Evolutionary conservation across 2,888 invertebrate genomes (phyloP).

Genomic region (Molanna angustata): DNA sequence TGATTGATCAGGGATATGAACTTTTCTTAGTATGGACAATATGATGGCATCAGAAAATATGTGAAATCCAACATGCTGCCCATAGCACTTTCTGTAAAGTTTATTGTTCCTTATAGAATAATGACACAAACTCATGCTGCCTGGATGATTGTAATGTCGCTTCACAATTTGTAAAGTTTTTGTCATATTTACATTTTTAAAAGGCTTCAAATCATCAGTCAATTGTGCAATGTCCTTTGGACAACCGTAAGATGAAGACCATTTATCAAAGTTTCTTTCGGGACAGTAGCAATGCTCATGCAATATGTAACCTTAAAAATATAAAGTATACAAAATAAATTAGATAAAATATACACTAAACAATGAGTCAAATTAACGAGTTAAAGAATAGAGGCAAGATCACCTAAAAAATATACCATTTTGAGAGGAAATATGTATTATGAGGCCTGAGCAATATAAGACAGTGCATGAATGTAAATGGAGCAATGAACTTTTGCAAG

Average conservation of each 20-base stretch:
- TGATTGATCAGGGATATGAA: conserved; percentile 80
- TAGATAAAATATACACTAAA: background rate
- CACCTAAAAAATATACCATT: too few species aligned
- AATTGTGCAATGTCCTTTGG: conserved; percentile 65
- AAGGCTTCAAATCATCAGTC: conserved; percentile 65
- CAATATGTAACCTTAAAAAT: conserved; percentile 60
- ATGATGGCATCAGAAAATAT: conserved; percentile 91
- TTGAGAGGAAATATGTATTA: too few species aligned
- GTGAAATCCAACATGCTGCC: conserved; percentile 92
- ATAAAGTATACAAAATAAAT: too few species aligned
- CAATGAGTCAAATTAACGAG: background rate
- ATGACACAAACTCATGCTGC: conserved; percentile 84
- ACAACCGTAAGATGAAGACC: conserved; percentile 69
- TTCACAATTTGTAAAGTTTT: conserved; percentile 61
- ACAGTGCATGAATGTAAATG: too few species aligned
- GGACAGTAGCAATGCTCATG: conserved; percentile 88
- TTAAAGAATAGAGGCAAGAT: background rate
- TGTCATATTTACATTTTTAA: conserved; percentile 69
- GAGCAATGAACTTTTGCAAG: too few species aligned
- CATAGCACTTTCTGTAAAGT: conserved; percentile 86
- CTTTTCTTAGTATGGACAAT: conserved; percentile 77
- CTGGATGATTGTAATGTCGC: conserved; percentile 71
- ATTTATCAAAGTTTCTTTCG: conserved; percentile 55
- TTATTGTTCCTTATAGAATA: conserved; percentile 81
- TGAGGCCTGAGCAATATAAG: too few species aligned